phyloP scores from a whole-genome alignment of 2,888 invertebrate genomes.

The Drosophila neotestacea region DNA sequence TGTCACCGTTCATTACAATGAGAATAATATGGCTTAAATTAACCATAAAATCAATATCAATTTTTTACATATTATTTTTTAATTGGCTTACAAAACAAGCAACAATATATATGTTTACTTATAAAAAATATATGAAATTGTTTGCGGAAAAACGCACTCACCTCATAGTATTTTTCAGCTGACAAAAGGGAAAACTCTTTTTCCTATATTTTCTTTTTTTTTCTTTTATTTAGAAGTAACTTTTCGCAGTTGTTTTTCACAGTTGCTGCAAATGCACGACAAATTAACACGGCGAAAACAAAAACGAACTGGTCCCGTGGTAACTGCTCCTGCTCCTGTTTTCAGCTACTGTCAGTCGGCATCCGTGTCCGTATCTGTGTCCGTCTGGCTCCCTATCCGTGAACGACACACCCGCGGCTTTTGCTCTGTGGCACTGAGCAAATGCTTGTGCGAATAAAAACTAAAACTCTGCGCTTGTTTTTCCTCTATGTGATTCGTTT shows the following conservation, averaged over 20 bases:
- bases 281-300: conserved; percentile 64
- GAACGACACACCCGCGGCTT: conserved; percentile 57
- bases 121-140: neutral
- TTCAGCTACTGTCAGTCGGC: conserved; percentile 16
- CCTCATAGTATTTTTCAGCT: conserved; percentile 19
- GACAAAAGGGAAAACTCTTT: conserved; percentile 3
- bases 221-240: conserved; percentile 10
- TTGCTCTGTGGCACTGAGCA: conserved; percentile 41
- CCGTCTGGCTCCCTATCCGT: conserved; percentile 24
- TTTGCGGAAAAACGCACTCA: conserved; percentile 28
- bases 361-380: neutral
- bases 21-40: neutral
- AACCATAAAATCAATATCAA: neutral
- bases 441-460: conserved; percentile 59
- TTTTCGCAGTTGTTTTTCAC: conserved; percentile 50
- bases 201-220: neutral
- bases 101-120: neutral
- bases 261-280: conserved; percentile 66
- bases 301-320: conserved; percentile 47
- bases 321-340: conserved; percentile 21
- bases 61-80: neutral
- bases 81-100: neutral
- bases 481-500: conserved; percentile 58
- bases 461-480: conserved; percentile 69
- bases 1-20: neutral